Evolutionary conservation across 2,888 invertebrate species (phyloP), one percentile per base, ranked within the genome.

Genomic region (Meandrusa payeni): DNA sequence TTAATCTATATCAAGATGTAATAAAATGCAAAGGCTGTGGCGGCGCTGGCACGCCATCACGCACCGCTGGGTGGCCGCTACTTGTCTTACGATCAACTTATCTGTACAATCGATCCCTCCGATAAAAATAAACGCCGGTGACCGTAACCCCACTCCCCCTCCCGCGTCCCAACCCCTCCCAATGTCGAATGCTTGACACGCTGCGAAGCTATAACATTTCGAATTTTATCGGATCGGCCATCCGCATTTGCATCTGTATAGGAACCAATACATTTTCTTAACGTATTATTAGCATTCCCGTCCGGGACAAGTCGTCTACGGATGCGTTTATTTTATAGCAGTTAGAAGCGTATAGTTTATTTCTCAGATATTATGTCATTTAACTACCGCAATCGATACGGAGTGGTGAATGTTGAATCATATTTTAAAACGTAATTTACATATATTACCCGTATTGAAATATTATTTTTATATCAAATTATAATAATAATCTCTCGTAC

Each of bases 21-120:
- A 85, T 85, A 85, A 83, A 85, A 83, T 76, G 78, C 77, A 64
- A n/a, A 66, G 69, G 60, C 63, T 62, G 69, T 62, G 66, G 64
- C 65, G 65, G 60, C 57, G 57, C 53, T 28, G 45, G 36, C 41
- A 22, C 40, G 22, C 12, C 55, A 59, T 55, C 57, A 59, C 60
- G 55, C 53, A 54, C 57, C 59, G 58, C 68, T 73, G 76, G 85
- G 86, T 86, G 87, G 86, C 73, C 86, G 82, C 87, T 86, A 83
- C 87, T 83, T 75, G 86, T 87, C 85, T 87, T 87, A 83, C 83
- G 81, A 78, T 75, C 71, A 75, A 80, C 76, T 83, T 87, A 86
- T 86, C 86, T 86, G 77, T 70, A 81, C 77, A 78, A 85, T 86
- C 86, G 83, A 85, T 83, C 78, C 81, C 73, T 64, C 61, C 74